Evolutionary conservation across 2,797 vertebrate species (phyloP), one percentile per base, ranked within the genome.

Genomic region (Xiphorhynchus erythropygius): DNA sequence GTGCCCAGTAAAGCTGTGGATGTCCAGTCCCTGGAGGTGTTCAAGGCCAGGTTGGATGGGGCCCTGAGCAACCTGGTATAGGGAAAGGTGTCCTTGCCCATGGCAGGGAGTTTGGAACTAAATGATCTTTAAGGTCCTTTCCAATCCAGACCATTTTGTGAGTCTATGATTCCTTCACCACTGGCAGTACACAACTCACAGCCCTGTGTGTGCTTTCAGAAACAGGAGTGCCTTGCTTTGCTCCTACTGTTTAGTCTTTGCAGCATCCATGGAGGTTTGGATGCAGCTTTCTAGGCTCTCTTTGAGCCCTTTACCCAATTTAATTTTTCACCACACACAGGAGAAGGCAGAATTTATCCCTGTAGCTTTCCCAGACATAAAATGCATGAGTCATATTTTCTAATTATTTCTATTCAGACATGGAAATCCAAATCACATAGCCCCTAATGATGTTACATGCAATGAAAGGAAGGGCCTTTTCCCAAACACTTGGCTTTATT

Each of bases 361-460:
- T 76, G n/a, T 55, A 79, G 91, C 47, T 68, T 81, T 81, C 41
- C 47, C 32, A 65, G 67, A 57, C 13, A 13, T 49, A 75, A 92
- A 93, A 84, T 68, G 68, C 46, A 33, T 69, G 57, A 88, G 79
- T 88, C 18, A 5, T 86, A 44, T 93, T 95, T 94, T 90, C 62
- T 94, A 88, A 88, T 95, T 88, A 84, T 81, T 95, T 95, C 76
- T 89, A 59, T 95, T 95, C 86, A 90, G 59, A 94, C 77, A 67
- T 71, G 80, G 80, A 70, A 95, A 90, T 93, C 85, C 74, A 76
- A 67, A 93, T 93, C 86, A 90, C 77, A 87, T 80, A 95, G 93
- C 73, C 84, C 55, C 83, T 95, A 82, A 95, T 94, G 87, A 73
- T 67, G 83, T 94, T 96, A 76, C 47, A 93, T 2, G 2, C 55